These are phyloP conservation scores for Dorcus hopei DNA, from an alignment of 2,888 invertebrate genomes.

Conservation along the genomic window DNA sequence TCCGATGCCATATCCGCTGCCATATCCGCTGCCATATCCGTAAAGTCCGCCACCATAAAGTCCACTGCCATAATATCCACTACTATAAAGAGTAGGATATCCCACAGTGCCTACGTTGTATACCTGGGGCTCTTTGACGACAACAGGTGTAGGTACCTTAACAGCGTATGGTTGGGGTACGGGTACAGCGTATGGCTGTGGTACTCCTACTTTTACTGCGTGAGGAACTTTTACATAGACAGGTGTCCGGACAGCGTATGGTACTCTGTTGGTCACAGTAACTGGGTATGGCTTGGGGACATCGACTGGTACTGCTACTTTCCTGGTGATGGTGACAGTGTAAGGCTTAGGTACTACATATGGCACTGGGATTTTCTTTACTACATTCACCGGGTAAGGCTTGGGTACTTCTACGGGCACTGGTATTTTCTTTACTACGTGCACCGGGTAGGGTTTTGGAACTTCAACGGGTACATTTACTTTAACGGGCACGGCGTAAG, in stretches of 20 bases:
- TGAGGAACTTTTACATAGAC: slow-evolving; percentile 22
- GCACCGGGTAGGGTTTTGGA: slow-evolving; percentile 21
- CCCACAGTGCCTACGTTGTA: too few species aligned
- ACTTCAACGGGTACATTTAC: slow-evolving; percentile 33
- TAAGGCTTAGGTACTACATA: slow-evolving; percentile 42
- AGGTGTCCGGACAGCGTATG: slow-evolving; percentile 33
- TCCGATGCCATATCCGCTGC: too few species aligned
- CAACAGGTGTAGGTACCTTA: slow-evolving; percentile 31
- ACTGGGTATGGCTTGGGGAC: slow-evolving; percentile 25
- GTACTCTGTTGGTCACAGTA: slow-evolving; percentile 31
- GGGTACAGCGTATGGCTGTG: slow-evolving; percentile 27
- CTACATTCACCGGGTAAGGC: slow-evolving; percentile 35
- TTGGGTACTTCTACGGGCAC: slow-evolving; percentile 36
- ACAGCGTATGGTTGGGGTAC: slow-evolving; percentile 19
- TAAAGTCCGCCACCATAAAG: too few species aligned
- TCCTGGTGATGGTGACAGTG: slow-evolving; percentile 36
- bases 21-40: too few species aligned
- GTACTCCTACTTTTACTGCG: slow-evolving; percentile 19
- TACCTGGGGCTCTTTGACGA: slow-evolving; percentile 28
- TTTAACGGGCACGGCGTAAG: slow-evolving; percentile 20
- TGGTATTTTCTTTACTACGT: slow-evolving; percentile 24
- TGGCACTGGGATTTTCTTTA: slow-evolving; percentile 15
- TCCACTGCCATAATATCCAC: too few species aligned
- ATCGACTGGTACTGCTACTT: slow-evolving; percentile 33
- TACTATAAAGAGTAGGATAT: too few species aligned